Percentiles rank a stretch among this genome's conserved stretches.
These are phyloP conservation scores for Crypturellus tataupa DNA, from an alignment of 2,797 vertebrate genomes.

Conservation along the genomic window DNA sequence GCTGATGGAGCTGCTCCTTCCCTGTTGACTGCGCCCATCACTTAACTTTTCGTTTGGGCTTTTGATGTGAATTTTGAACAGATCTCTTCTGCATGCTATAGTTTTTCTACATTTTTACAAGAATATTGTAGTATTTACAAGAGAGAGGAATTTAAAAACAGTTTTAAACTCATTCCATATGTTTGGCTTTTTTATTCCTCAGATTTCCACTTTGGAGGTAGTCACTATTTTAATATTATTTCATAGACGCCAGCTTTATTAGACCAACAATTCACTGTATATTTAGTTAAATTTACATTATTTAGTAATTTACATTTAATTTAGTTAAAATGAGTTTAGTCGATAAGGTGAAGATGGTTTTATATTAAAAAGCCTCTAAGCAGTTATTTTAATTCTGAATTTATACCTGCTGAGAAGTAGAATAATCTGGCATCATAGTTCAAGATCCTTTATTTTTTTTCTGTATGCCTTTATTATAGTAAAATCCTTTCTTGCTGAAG, in stretches of 20 bases:
- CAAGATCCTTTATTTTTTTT: background rate
- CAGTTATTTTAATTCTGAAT: background rate
- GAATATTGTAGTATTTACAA: slow-evolving; percentile 43
- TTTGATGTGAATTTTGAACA: slow-evolving; percentile 61
- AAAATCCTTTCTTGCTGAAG: background rate
- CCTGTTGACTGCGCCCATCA: background rate
- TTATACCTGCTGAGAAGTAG: background rate
- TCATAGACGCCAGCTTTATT: slow-evolving; percentile 38
- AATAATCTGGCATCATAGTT: background rate
- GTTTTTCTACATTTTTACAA: slow-evolving; percentile 49
- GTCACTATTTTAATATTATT: slow-evolving; percentile 32
- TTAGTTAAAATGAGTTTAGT: too few relatives aligned
- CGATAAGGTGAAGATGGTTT: background rate
- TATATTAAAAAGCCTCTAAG: background rate
- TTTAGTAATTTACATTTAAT: too few relatives aligned
- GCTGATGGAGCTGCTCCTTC: slow-evolving; percentile 9
- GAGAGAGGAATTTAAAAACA: background rate
- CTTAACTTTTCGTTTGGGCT: slow-evolving; percentile 30
- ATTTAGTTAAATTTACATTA: background rate
- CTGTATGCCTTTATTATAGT: background rate
- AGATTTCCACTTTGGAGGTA: slow-evolving; percentile 9
- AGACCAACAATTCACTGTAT: background rate
- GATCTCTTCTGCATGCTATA: slow-evolving; percentile 16
- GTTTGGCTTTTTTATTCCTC: slow-evolving; percentile 10
- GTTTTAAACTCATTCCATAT: slow-evolving; percentile 46